Evolutionary conservation across 1,140 invertebrate species (phyloP), one percentile per base, ranked within the genome.

Genomic region (Camponotus floridanus): DNA sequence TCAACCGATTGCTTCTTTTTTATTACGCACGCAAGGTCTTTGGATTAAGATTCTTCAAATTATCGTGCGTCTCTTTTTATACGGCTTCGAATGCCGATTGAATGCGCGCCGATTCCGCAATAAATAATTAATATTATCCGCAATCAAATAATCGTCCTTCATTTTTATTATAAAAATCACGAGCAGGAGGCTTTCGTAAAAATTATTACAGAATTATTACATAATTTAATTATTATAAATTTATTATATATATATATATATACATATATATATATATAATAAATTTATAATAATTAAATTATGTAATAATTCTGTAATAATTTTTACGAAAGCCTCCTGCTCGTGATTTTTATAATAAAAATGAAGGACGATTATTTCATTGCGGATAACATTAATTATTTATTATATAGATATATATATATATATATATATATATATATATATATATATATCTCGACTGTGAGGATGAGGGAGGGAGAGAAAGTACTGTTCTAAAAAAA

Each of bases 101-200:
- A 21, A 26, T 48, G 21, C 76, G 48, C 85, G 59, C 59, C 65
- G 87, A 84, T 59, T 51, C 79, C 59, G 88, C 62, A 73, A 89
- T 62, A 84, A 89, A 90, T 26, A 26, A 26, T 90, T 89, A 90
- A 87, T 74, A 74, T 89, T 89, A 84, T 88, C 36, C 21, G 26
- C 21, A 71, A 13, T 26, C 51, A 71, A 21, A 76, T 57, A 57
- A 31, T 15, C 36, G 33, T 57, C 71, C 6, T 70, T 15, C 62
- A 62, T 81, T 86, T 65, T 51, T 45, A 67, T 13, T 11, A 36
- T n/a, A n/a, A 42, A 26, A 42, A 70, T 64, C 33, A 48, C 42
- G 55, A 13, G 21, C 26, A n/a, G 59, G 55, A 39, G 36, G 9
- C 42, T 11, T 51, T 15, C 48, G 48, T 51, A 51, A 33, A 74